A percentile compares a stretch with the other conserved stretches of the same genome.
phyloP scores from a whole-genome alignment of 1,140 invertebrate species.

The Euura lappo region DNA sequence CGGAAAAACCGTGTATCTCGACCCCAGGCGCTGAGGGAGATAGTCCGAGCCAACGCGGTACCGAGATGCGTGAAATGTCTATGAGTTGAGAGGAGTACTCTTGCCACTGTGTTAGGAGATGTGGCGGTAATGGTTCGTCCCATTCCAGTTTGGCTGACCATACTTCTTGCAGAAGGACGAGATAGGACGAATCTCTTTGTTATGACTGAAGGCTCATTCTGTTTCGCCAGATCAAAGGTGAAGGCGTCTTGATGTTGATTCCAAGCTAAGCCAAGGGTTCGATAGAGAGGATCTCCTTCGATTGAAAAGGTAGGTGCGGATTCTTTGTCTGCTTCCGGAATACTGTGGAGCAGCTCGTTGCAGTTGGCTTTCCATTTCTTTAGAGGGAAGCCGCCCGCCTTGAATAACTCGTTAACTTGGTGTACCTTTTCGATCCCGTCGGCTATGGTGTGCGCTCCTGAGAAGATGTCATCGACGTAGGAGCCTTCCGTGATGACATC shows the following conservation, averaged over 20 bases:
- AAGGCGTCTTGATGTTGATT: background rate
- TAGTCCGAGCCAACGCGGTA: conserved; percentile 24
- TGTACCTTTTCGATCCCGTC: conserved; percentile 25
- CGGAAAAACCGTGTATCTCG: conserved; percentile 22
- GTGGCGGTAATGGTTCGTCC: conserved; percentile 24
- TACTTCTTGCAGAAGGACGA: conserved; percentile 38
- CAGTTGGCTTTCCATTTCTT: conserved; percentile 46
- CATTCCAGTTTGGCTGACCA: conserved; percentile 30
- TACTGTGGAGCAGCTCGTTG: conserved; percentile 27
- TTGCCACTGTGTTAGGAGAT: conserved; percentile 26
- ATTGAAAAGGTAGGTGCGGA: conserved; percentile 25
- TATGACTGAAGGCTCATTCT: background rate
- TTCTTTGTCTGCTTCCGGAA: conserved; percentile 21
- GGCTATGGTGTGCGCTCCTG: conserved; percentile 27
- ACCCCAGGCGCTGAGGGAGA: background rate
- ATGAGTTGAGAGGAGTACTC: conserved; percentile 19
- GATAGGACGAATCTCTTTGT: conserved; percentile 21
- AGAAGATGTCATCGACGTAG: conserved; percentile 42
- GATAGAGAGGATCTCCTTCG: too few species aligned
- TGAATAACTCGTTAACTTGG: conserved; percentile 33
- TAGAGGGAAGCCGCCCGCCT: conserved; percentile 32
- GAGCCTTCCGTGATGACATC: conserved; percentile 16
- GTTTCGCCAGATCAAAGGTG: too few species aligned
- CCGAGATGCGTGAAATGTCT: background rate
- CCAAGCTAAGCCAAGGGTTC: conserved; percentile 22